Conservation (phyloP, 35 echinoderm and acorn worm species). For the Ophioderma brevispina region DNA sequence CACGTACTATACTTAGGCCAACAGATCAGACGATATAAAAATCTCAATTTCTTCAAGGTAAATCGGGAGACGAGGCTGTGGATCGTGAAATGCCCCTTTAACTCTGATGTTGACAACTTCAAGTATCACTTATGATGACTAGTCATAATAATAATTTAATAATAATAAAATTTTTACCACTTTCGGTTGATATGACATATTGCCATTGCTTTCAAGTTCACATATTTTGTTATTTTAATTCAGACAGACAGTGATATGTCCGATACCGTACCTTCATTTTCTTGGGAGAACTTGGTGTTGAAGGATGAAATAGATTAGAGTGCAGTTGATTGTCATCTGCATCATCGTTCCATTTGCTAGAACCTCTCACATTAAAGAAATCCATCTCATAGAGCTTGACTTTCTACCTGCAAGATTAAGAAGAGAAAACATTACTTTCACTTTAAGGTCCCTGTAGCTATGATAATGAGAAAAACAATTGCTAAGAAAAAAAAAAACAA, state of each 20-base stretch:
- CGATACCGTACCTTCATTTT: neutral
- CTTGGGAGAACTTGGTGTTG: neutral
- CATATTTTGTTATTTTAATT: neutral
- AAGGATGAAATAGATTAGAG: neutral
- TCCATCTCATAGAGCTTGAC: constrained; percentile 25
- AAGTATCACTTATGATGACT: neutral
- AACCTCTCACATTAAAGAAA: constrained; percentile 1
- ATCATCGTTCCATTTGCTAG: constrained; percentile 3
- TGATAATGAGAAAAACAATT: too few relatives aligned
- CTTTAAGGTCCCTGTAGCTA: too few relatives aligned
- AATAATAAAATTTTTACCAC: neutral
- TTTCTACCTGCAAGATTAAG: too few relatives aligned
- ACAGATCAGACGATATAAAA: too few relatives aligned
- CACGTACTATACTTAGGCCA: too few relatives aligned
- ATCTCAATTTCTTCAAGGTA: too few relatives aligned
- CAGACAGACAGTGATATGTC: neutral
- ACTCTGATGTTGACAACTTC: too few relatives aligned
- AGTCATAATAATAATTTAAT: neutral
- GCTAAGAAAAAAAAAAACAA: too few relatives aligned
- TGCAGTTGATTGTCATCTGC: constrained; percentile 16
- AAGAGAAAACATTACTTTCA: too few relatives aligned
- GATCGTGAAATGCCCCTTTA: too few relatives aligned
- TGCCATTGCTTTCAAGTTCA: neutral
- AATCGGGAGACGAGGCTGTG: too few relatives aligned
- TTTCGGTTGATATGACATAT: neutral